Evolutionary conservation across 2,888 invertebrate genomes (phyloP), one percentile per base, ranked within the genome.

Genomic region (Macaria notata): DNA sequence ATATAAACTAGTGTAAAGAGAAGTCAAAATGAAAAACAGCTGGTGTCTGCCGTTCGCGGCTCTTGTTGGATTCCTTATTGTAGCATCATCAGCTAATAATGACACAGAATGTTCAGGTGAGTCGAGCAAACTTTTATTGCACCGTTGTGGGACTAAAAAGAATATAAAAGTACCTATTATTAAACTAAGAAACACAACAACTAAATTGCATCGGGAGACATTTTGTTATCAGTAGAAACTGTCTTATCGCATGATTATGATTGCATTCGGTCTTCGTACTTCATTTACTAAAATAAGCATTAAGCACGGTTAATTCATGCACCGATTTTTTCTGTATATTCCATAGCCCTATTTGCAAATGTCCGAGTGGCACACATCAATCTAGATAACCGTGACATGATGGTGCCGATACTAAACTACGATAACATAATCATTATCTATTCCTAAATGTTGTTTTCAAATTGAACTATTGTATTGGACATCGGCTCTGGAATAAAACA

Each of bases 1-100:
- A 71, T 69, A 71, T 60, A 71, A 50, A 54, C 49, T 50, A 68
- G 67, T 69, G 69, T 66, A 68, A 71, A 68, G 63, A 66, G 39
- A 68, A 71, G 63, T 62, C 72, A 85, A 71, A 68, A 88, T 88
- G 87, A 73, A 71, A 71, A 71, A 70, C 65, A 68, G 55, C 61
- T 70, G 75, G 73, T 67, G 67, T 73, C 72, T 67, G 62, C 69
- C 79, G 69, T 65, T 82, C 59, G 70, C 66, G 62, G 71, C 72
- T 62, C 68, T 75, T 66, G 60, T 73, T 61, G 76, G 77, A 70
- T 63, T 78, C 46, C 61, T 79, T 69, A 51, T 62, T 48, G 56
- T 61, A 57, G 48, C 49, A 38, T 51, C 51, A 61, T 76, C 70
- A 69, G 70, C 72, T 54, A 62, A 59, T 59, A 65, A 68, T 64